A percentile compares a stretch with the other conserved stretches of the same genome.
phyloP scores from a whole-genome alignment of 2,888 invertebrate genomes.

The Folsomia candida region DNA sequence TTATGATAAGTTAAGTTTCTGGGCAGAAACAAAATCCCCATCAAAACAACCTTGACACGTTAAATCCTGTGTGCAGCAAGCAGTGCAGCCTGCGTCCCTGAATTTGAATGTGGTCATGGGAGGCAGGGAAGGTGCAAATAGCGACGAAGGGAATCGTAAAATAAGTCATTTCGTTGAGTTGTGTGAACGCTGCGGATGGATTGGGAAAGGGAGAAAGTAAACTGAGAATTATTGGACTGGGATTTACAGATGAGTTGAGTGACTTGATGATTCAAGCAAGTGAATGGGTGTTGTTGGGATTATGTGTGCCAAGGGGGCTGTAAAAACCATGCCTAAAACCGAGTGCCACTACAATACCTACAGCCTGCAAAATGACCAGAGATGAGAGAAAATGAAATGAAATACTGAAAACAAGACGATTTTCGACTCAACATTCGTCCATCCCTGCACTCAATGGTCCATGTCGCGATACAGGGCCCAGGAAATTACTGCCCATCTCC shows the following conservation, averaged over 20 bases:
- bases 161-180: slow-evolving; percentile 4
- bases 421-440: slow-evolving; percentile 7
- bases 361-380: neutral
- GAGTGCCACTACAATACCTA: neutral
- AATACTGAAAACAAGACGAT: slow-evolving; percentile 3
- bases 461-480: neutral
- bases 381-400: slow-evolving; percentile 6
- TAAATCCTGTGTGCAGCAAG: too few relatives aligned
- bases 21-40: too few relatives aligned
- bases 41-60: too few relatives aligned
- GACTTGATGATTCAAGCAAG: slow-evolving; percentile 26
- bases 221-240: slow-evolving; percentile 17
- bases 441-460: slow-evolving; percentile 1
- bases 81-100: too few relatives aligned
- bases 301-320: slow-evolving; percentile 29
- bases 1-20: too few relatives aligned
- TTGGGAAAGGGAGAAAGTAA: slow-evolving; percentile 5
- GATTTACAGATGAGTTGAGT: slow-evolving; percentile 24
- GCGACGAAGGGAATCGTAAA: slow-evolving; percentile 4
- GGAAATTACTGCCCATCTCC: neutral
- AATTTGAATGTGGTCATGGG: neutral
- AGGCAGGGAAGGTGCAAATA: neutral
- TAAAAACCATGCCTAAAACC: slow-evolving; percentile 20
- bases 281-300: slow-evolving; percentile 34
- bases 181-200: neutral